Conservation (phyloP, 1,140 invertebrate genomes). For the Ceratina australensis region DNA sequence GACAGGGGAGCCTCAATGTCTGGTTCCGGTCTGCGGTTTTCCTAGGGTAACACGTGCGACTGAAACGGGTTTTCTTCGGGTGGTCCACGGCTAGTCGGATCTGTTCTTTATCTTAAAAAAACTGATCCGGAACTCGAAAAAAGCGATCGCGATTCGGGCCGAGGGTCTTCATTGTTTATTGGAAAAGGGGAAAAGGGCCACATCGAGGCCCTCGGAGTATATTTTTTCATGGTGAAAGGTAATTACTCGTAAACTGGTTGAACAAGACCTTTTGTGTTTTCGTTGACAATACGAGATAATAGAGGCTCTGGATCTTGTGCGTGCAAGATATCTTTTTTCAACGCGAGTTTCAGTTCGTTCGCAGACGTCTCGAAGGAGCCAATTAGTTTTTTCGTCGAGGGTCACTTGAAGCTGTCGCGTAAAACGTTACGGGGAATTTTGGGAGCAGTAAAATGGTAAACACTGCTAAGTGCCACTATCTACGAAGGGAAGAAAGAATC, state of each 20-base stretch:
- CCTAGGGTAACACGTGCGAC: slow-evolving; percentile 60
- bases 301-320: too few species aligned
- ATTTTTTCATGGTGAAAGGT: not conserved
- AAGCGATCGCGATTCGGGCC: slow-evolving; percentile 23
- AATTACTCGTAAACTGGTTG: not conserved
- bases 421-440: slow-evolving; percentile 47
- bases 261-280: not conserved
- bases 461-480: slow-evolving; percentile 56
- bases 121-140: slow-evolving; percentile 15
- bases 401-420: slow-evolving; percentile 57
- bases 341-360: not conserved
- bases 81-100: slow-evolving; percentile 38
- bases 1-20: slow-evolving; percentile 46
- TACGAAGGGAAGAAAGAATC: slow-evolving; percentile 22
- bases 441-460: slow-evolving; percentile 66
- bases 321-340: not conserved
- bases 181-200: not conserved
- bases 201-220: not conserved
- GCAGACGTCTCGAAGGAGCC: slow-evolving; percentile 10
- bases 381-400: slow-evolving; percentile 34
- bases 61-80: slow-evolving; percentile 54
- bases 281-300: too few species aligned
- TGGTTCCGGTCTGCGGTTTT: slow-evolving; percentile 67
- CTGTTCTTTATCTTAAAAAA: slow-evolving; percentile 57
- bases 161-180: not conserved